Evolutionary conservation across 2,888 invertebrate genomes (phyloP).

Genomic region (Anoplius nigerrimus): DNA sequence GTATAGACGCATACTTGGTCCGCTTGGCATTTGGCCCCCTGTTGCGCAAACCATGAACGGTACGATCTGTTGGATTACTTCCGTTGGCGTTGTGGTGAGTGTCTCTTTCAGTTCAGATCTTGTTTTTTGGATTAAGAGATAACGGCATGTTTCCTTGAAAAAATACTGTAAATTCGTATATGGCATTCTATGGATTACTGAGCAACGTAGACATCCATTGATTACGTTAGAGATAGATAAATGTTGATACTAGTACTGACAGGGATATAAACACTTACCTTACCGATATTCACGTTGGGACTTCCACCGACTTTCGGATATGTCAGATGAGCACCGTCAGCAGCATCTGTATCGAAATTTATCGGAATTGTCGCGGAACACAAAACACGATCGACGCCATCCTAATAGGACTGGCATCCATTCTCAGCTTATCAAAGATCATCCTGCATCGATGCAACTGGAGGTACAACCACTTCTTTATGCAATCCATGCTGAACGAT

Average conservation of each 20-base stretch:
- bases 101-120: no score
- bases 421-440: slow-evolving; percentile 14
- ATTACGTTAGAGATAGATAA: no score
- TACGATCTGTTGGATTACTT: background rate
- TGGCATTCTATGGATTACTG: no score
- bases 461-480: slow-evolving; percentile 11
- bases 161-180: slow-evolving; percentile 49
- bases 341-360: slow-evolving; percentile 10
- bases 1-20: slow-evolving; percentile 20
- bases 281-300: no score
- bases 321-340: slow-evolving; percentile 10
- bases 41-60: background rate
- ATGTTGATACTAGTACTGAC: no score
- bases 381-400: slow-evolving; percentile 14
- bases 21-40: slow-evolving; percentile 21
- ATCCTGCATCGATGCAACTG: slow-evolving; percentile 12
- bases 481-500: slow-evolving; percentile 14
- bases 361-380: slow-evolving; percentile 8
- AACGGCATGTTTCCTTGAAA: slow-evolving; percentile 49
- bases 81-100: no score
- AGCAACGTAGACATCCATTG: no score
- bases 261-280: no score
- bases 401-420: slow-evolving; percentile 4
- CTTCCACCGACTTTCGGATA: no score
- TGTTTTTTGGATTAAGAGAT: no score